Evolutionary conservation across 2,888 invertebrate species (phyloP), one percentile per base, ranked within the genome.

Genomic region (Spisula solida): DNA sequence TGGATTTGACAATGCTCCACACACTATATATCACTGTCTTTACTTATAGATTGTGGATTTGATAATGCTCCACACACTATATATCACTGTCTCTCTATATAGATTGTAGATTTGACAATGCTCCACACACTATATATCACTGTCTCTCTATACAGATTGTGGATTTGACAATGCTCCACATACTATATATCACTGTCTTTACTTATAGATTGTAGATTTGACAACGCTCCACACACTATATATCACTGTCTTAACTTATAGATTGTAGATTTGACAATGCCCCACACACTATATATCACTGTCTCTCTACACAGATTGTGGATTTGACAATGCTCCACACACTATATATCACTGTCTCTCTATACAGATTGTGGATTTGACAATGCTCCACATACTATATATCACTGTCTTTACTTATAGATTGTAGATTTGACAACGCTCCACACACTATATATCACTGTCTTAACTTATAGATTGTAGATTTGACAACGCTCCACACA

Each of bases 381-480:
- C 1, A 75, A 75, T 25, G 51, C 20, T 51, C 78, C 84, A 0
- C 29, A 18, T 1, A 51, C 29, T 12, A 78, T 51, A 48, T 34
- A n/a, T n/a, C n/a, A n/a, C n/a, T n/a, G n/a, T 41, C 41, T 41
- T 41, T 8, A 2, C n/a, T n/a, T 80, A 25, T 25, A 80, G 48
- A 80, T 80, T 75, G 29, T 51, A 16, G 70, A 20, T 75, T 84
- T 48, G 14, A 31, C 1, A 75, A 75, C 29, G 51, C 20, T 51
- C 78, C 84, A 0, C 29, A 18, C 12, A 51, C 29, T 12, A 78
- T 51, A 48, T 34, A n/a, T 41, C 41, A 5, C 8, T 8, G 4
- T n/a, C n/a, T n/a, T n/a, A n/a, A n/a, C n/a, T n/a, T 80, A 25
- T 25, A 80, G 48, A 80, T 80, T 75, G 29, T 51, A 16, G 70